Base-by-base conservation (phyloP, 2,113 vertebrate genomes). In the Chrysemys picta region DNA sequence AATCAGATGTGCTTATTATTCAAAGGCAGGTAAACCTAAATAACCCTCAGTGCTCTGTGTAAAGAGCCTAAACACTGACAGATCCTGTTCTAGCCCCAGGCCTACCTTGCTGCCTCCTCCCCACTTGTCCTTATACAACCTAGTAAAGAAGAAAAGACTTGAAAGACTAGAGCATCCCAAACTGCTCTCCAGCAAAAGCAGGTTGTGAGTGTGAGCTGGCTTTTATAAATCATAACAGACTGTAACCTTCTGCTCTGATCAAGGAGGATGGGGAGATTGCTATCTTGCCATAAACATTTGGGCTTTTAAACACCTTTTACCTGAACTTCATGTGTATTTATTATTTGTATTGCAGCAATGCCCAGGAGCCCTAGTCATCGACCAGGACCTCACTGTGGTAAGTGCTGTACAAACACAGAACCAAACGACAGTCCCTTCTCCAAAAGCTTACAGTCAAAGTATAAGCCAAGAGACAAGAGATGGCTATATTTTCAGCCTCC, bases 401-500 rank as follows among this genome's bases (percentile, higher is more conserved):
- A 35, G 35, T 69, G 14, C 17, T 69, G 31, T 69, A n/a, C 35
- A 69, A 69, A n/a, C 16, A 69, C 31, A 69, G 35, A 69, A 69
- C 35, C 35, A 69, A 69, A 21, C 19, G 35, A n/a, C 62, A 69
- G 8, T 19, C 62, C 17, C 35, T 69, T 69, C 62, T 69, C 31
- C 35, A n/a, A 69, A n/a, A 69, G 62, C 8, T 9, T n/a, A 69
- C 12, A n/a, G 17, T n/a, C n/a, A 22, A 72, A 31, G 12, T 62
- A 31, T 62, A 29, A 72, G 19, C 19, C 35, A 72, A 72, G n/a
- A 62, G 29, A 62, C 59, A 62, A 31, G 12, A 72, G 8, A 72
- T n/a, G 65, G 65, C 38, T 72, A 5, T 53, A 31, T 87, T 95
- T 16, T 95, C 84, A 94, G 3, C 50, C 19, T 91, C 54, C 88